Percentiles rank a stretch among this genome's conserved stretches.
These are phyloP conservation scores for Euphydryas editha DNA, from an alignment of 2,888 invertebrate genomes.

Conservation along the genomic window DNA sequence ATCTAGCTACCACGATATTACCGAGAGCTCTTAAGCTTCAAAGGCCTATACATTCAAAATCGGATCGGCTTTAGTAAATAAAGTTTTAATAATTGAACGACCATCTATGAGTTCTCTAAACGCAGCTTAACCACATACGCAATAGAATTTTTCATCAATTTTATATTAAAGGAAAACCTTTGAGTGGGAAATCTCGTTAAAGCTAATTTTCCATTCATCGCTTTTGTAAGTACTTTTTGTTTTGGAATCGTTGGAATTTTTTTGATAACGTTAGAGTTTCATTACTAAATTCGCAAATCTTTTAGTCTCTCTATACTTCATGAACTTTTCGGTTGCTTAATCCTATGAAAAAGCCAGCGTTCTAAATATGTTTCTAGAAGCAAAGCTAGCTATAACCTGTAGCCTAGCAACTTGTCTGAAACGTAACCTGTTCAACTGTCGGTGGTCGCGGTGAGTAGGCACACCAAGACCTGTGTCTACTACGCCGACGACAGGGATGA, in stretches of 20 bases:
- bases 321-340: too few relatives aligned
- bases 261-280: neutral
- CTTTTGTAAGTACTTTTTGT: slow-evolving; percentile 2
- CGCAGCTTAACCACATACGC: slow-evolving; percentile 22
- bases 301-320: neutral
- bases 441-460: too few relatives aligned
- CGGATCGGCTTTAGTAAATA: slow-evolving; percentile 22
- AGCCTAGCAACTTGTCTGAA: neutral
- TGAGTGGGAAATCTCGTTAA: slow-evolving; percentile 18
- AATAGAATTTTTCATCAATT: slow-evolving; percentile 32
- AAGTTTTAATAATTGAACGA: slow-evolving; percentile 34
- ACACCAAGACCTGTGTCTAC: too few relatives aligned
- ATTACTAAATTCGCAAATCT: neutral
- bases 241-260: neutral
- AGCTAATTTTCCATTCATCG: slow-evolving; percentile 21
- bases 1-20: slow-evolving; percentile 18
- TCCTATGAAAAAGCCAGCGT: too few relatives aligned
- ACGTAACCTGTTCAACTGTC: too few relatives aligned
- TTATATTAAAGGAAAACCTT: slow-evolving; percentile 27
- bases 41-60: slow-evolving; percentile 20
- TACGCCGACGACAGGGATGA: too few relatives aligned
- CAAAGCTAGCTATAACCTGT: neutral
- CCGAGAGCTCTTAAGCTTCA: slow-evolving; percentile 23
- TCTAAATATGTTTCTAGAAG: too few relatives aligned
- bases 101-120: slow-evolving; percentile 28